phyloP scores from a whole-genome alignment of 2,113 vertebrate species.

The Callionymus lyra region DNA sequence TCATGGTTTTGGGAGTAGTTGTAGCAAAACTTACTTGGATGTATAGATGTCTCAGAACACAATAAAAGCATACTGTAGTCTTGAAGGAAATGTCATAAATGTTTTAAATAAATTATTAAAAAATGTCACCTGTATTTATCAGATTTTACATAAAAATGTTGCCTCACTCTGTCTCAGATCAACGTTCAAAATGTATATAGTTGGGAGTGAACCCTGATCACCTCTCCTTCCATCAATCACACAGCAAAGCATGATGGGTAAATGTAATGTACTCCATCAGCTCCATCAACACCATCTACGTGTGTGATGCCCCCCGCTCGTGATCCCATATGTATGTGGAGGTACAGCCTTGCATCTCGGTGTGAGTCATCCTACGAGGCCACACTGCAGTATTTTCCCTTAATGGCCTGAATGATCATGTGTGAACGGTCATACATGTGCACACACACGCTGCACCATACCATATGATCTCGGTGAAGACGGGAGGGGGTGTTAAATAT shows the following conservation, averaged over 20 bases:
- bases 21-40: too few relatives aligned
- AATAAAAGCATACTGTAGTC: too few relatives aligned
- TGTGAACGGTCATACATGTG: constrained; percentile 10
- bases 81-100: too few relatives aligned
- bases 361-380: constrained; percentile 26
- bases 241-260: constrained; percentile 43
- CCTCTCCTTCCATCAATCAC: constrained; percentile 31
- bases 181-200: too few relatives aligned
- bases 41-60: too few relatives aligned
- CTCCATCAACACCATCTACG: constrained; percentile 6
- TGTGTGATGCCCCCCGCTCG: not conserved
- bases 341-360: constrained; percentile 16
- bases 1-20: too few relatives aligned
- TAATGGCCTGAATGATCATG: constrained; percentile 1
- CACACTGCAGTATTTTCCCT: constrained; percentile 5
- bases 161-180: too few relatives aligned
- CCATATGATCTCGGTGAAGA: not conserved
- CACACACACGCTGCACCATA: constrained; percentile 16
- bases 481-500: not conserved
- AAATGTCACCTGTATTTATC: too few relatives aligned
- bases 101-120: too few relatives aligned
- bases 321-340: constrained; percentile 9
- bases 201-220: too few relatives aligned
- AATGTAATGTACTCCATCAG: constrained; percentile 25
- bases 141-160: too few relatives aligned